These are phyloP conservation scores for Enteromius argenteus DNA, from an alignment of 2,797 vertebrate genomes.

Conservation along the genomic window DNA sequence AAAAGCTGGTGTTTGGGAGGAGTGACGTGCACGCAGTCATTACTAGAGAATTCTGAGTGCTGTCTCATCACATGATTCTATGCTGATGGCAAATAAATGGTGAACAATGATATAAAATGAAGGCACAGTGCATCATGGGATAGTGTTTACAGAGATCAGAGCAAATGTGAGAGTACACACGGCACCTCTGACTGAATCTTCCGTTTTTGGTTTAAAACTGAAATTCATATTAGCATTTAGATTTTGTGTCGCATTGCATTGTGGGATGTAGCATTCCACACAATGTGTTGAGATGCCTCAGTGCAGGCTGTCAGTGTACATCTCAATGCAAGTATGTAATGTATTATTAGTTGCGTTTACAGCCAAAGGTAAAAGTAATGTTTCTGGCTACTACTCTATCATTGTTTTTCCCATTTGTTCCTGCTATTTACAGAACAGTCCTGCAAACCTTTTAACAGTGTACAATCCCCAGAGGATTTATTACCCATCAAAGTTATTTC, in stretches of 20 bases:
- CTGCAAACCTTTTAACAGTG: not conserved
- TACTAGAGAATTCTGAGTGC: not conserved
- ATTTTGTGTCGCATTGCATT: not conserved
- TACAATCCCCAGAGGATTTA: not conserved
- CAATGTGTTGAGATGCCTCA: not conserved
- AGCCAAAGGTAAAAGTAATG: not conserved
- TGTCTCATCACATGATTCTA: not conserved
- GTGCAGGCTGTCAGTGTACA: not conserved
- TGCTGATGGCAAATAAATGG: not conserved
- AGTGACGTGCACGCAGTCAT: conserved; percentile 7
- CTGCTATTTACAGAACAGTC: not conserved
- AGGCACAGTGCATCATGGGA: not conserved
- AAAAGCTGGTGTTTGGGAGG: conserved; percentile 45
- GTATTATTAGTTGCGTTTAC: not conserved
- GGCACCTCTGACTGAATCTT: not conserved
- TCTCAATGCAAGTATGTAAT: not conserved
- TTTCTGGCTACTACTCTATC: not conserved
- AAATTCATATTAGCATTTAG: not conserved
- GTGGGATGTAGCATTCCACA: not conserved
- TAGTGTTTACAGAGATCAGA: not conserved
- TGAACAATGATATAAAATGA: not conserved
- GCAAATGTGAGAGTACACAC: not conserved
- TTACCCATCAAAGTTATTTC: not conserved
- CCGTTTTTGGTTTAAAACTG: not conserved
- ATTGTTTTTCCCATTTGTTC: not conserved